phyloP scores from a whole-genome alignment of 2,797 vertebrate species.

The Heliangelus exortis region DNA sequence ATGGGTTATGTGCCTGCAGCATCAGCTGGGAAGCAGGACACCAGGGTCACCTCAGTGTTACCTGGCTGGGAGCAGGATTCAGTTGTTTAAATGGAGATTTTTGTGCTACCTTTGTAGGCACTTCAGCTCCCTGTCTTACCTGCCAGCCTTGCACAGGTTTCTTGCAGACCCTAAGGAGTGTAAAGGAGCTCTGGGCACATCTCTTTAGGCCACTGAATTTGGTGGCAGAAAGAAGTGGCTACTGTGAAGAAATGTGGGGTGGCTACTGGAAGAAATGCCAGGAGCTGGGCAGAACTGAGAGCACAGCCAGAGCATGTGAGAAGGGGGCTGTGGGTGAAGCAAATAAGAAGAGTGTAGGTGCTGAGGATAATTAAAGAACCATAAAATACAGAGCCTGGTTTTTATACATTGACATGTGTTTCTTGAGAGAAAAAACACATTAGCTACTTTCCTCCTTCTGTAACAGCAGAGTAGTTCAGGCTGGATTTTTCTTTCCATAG shows the following conservation, averaged over 20 bases:
- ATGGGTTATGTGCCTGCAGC: neutral
- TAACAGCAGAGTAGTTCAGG: neutral
- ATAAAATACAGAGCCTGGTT: neutral
- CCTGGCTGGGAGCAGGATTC: neutral
- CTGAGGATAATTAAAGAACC: conserved; percentile 25
- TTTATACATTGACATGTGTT: neutral
- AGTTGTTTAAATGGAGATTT: neutral
- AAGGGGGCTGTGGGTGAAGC: neutral
- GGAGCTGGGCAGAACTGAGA: neutral
- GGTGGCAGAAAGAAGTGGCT: neutral
- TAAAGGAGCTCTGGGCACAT: neutral
- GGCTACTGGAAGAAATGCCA: neutral
- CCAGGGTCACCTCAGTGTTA: neutral
- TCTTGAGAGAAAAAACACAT: conserved; percentile 12
- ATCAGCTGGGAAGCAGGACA: neutral
- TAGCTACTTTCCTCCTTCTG: neutral
- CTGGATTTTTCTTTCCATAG: neutral
- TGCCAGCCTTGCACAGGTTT: neutral
- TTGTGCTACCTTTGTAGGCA: too few species aligned
- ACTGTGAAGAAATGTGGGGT: too few species aligned
- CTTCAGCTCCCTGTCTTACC: rapidly evolving
- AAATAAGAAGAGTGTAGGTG: neutral
- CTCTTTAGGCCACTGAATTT: neutral
- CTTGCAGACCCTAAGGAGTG: rapidly evolving
- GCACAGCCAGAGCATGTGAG: neutral